Base-by-base conservation (phyloP, 2,888 invertebrate genomes). In the Anaspis maculata region DNA sequence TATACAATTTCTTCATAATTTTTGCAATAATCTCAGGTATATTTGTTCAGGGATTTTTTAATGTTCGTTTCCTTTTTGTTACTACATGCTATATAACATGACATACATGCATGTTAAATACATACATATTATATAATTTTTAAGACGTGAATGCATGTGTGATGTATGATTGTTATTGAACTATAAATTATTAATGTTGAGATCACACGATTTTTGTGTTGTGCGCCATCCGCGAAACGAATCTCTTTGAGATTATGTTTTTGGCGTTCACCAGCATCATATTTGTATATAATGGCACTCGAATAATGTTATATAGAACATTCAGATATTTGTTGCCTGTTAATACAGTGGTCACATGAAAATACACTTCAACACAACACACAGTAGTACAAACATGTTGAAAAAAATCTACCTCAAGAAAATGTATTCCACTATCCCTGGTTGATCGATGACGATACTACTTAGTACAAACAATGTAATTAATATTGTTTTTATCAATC, bases 341-440 rank as follows among this genome's bases (percentile, higher is more conserved):
- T 52, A 49, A 45, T 25, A 11, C n/a, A n/a, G n/a, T n/a, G n/a
- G n/a, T n/a, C n/a, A n/a, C n/a, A 16, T 27, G 27, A 23, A 24
- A 35, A 37, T 39, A 51, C 50, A 55, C 54, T 56, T 54, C 52
- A 55, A 57, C 53, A 48, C 13, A 21, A 32, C 27, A 19, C n/a
- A n/a, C n/a, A n/a, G n/a, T n/a, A 26, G 30, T 34, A 27, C 11
- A 34, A 30, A 30, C n/a, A 24, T 15, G 14, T 21, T 32, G 36
- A 29, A 56, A 52, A 55, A 54, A 51, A 55, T 54, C 57, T 57
- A 57, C 57, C 57, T 57, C 57, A 57, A 46, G 5, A 24, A 4
- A 24, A 36, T 37, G 40, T 42, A 44, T 41, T 37, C 37, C 41
- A 45, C 41, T 45, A 37, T 27, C 41, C 36, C 44, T 45, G 41